These are phyloP conservation scores for Nothocercus julius DNA, from an alignment of 2,113 vertebrate species.

Conservation along the genomic window DNA sequence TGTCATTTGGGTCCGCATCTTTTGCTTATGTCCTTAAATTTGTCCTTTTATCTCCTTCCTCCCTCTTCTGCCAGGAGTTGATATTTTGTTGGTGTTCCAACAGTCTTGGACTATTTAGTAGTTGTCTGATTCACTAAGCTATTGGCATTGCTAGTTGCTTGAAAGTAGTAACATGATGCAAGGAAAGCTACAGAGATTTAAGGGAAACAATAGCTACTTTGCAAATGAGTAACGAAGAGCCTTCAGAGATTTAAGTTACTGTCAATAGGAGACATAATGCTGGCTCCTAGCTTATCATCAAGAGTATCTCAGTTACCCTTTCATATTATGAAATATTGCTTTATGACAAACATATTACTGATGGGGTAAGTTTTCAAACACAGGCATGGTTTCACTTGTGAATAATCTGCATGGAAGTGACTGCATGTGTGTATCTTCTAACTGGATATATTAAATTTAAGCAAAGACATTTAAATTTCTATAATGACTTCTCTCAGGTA, in stretches of 20 bases:
- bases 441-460: not conserved
- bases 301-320: not conserved
- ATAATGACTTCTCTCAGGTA: not conserved
- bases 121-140: not conserved
- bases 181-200: not conserved
- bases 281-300: not conserved
- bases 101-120: not conserved
- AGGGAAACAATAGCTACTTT: not conserved
- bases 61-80: not conserved
- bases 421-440: not conserved
- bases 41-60: not conserved
- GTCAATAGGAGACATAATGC: not conserved
- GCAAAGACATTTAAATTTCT: not conserved
- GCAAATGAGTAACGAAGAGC: not conserved
- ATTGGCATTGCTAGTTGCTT: not conserved
- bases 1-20: not conserved
- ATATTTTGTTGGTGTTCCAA: not conserved
- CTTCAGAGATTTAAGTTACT: not conserved
- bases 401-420: not conserved
- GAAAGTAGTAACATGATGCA: not conserved
- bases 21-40: not conserved
- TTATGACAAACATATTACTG: not conserved
- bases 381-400: not conserved
- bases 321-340: not conserved
- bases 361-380: not conserved